A percentile compares a stretch with the other conserved stretches of the same genome.
These are phyloP conservation scores for Fukomys damarensis DNA, from an alignment of 2,113 vertebrate genomes.

Conservation along the genomic window DNA sequence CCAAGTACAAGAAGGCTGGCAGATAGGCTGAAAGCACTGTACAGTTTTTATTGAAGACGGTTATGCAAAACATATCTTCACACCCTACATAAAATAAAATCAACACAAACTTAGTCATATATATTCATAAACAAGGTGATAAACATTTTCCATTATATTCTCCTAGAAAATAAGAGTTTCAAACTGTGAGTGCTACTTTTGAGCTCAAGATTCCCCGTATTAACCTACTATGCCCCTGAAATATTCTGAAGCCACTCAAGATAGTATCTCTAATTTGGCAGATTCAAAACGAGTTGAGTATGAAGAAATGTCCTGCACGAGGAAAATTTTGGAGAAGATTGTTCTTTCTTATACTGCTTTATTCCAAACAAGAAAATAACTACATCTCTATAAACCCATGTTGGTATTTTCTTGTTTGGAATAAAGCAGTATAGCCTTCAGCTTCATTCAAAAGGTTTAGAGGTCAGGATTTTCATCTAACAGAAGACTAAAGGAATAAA, in stretches of 20 bases:
- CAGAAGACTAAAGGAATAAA: background rate
- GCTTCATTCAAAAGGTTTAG: background rate
- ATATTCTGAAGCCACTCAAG: background rate
- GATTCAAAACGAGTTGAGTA: background rate
- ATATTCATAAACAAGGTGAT: background rate
- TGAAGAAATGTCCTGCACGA: background rate
- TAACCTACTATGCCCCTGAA: background rate
- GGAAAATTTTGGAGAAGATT: background rate
- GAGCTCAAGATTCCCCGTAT: background rate
- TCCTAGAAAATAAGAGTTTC: constrained; percentile 8
- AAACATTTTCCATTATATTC: background rate
- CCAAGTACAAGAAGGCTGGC: background rate
- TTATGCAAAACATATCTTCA: background rate
- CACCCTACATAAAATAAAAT: background rate
- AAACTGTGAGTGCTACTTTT: background rate
- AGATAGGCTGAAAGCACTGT: background rate
- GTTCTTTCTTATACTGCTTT: too few species aligned
- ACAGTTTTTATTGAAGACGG: background rate
- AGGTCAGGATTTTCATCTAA: background rate
- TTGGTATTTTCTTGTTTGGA: too few species aligned
- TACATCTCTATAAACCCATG: background rate
- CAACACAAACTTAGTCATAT: background rate
- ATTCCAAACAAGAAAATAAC: background rate
- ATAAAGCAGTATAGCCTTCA: background rate
- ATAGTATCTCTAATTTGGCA: background rate